Base-by-base conservation (phyloP, 2,113 vertebrate species). In the Phainopepla nitens region DNA sequence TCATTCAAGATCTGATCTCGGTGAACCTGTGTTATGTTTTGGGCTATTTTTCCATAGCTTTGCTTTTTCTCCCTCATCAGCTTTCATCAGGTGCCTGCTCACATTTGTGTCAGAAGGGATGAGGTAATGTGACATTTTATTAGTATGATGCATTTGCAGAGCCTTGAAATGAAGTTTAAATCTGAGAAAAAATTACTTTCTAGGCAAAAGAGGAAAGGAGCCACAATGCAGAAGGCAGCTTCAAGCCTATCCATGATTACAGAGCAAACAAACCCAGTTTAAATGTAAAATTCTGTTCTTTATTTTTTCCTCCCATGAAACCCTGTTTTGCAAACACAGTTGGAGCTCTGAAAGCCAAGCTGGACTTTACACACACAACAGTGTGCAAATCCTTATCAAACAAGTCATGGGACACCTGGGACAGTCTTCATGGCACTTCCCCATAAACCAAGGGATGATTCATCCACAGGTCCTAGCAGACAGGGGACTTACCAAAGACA, bases 91-190 rank as follows among this genome's bases (percentile, higher is more conserved):
- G 35, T 93, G 84, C 71, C 84, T 91, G 62, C 44, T 89, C 51
- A 70, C 22, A 6, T 86, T 93, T n/a, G 2, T 92, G 82, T 83
- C 82, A 71, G 71, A 87, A 89, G 44, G 58, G 56, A 81, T 68
- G 41, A 78, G 68, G 86, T 96, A 93, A 95, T 60, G 39, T 88
- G 90, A 92, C 79, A 94, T 90, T 83, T 92, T 94, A 78, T 94
- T 94, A 92, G 64, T 41, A 45, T 58, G 79, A 94, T 92, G 71
- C 85, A 87, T 88, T 82, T 90, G 33, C 39, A 86, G 87, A 83
- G 61, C 92, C 60, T 88, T 95, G 68, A 94, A 95, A 93, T 77
- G 36, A 93, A 96, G 72, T 73, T 93, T 25, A 76, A 36, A 77
- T 88, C 31, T 80, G 58, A 90, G 82, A 88, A 90, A 95, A 77